Conservation (phyloP, 1,140 invertebrate species). For the Drosophila insularis region DNA sequence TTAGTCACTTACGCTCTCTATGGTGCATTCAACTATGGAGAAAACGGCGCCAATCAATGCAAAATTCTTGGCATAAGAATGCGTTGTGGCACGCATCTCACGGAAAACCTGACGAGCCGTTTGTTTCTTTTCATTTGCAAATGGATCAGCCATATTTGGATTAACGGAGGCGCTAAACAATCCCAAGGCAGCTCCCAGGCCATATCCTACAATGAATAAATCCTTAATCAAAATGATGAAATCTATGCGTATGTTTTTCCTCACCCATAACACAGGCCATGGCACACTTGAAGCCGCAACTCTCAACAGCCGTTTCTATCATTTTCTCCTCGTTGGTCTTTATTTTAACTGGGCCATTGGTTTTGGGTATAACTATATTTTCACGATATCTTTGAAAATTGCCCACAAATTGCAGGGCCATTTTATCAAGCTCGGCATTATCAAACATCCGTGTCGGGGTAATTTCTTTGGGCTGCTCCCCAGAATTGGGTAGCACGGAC, state of each 20-base stretch:
- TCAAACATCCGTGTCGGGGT: slow-evolving; percentile 75
- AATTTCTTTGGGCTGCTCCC: background rate
- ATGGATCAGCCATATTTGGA: slow-evolving; percentile 89
- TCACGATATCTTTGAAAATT: slow-evolving; percentile 88
- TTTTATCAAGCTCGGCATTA: slow-evolving; percentile 84
- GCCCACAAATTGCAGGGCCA: slow-evolving; percentile 87
- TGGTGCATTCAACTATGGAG: slow-evolving; percentile 94
- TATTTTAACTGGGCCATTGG: slow-evolving; percentile 88
- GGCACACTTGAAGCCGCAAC: slow-evolving; percentile 94
- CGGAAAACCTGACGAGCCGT: slow-evolving; percentile 91
- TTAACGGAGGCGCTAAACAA: slow-evolving; percentile 97
- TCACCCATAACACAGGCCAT: slow-evolving; percentile 95
- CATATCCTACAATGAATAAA: slow-evolving; percentile 89
- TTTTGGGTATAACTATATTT: slow-evolving; percentile 91
- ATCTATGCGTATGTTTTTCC: slow-evolving; percentile 13
- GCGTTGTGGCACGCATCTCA: slow-evolving; percentile 95
- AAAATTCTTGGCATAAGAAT: slow-evolving; percentile 98
- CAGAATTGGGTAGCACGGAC: slow-evolving; percentile 49
- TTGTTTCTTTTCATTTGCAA: slow-evolving; percentile 90
- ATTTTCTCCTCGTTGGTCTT: slow-evolving; percentile 94
- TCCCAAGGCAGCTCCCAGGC: slow-evolving; percentile 95
- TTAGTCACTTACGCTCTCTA: slow-evolving; percentile 89
- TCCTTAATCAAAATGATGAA: background rate
- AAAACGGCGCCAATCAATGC: slow-evolving; percentile 96
- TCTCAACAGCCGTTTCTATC: slow-evolving; percentile 94